These are phyloP conservation scores for Psephotus haematonotus DNA, from an alignment of 2,113 vertebrate genomes.

Conservation along the genomic window DNA sequence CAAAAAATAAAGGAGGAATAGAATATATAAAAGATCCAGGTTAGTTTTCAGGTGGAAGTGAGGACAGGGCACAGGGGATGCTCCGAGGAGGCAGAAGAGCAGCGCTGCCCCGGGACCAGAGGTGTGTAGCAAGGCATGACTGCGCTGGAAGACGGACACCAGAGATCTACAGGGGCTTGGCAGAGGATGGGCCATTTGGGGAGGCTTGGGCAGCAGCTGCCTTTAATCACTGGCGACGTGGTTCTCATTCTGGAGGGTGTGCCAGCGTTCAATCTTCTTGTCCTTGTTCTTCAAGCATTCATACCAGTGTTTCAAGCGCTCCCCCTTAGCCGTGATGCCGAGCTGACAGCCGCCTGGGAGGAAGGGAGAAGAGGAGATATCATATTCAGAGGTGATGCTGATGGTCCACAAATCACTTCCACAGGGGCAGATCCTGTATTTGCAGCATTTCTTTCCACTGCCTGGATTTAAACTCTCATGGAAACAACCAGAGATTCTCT, in stretches of 20 bases:
- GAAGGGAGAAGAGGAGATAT: not conserved
- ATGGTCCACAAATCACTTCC: too few species aligned
- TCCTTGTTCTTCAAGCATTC: slow-evolving; percentile 99
- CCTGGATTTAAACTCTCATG: not conserved
- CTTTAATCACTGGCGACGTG: slow-evolving; percentile 88
- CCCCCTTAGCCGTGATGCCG: slow-evolving; percentile 94
- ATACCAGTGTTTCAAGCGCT: slow-evolving; percentile 97
- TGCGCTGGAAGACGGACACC: slow-evolving; percentile 58
- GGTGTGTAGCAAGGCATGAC: slow-evolving; percentile 13
- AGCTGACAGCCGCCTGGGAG: slow-evolving; percentile 87
- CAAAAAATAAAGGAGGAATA: not conserved
- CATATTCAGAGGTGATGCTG: not conserved
- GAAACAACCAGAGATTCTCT: not conserved
- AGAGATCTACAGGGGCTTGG: slow-evolving; percentile 24
- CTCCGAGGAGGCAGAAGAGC: not conserved
- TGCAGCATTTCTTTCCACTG: not conserved
- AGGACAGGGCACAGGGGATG: not conserved
- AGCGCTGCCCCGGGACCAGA: not conserved
- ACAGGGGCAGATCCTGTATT: fast-evolving
- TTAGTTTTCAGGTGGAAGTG: not conserved
- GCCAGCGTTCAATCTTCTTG: slow-evolving; percentile 98
- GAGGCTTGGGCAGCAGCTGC: not conserved
- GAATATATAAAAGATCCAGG: not conserved
- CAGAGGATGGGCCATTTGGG: slow-evolving; percentile 27
- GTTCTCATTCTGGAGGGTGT: slow-evolving; percentile 90